phyloP scores from a whole-genome alignment of 1,140 invertebrate genomes.

The Meloidogyne hapla region DNA sequence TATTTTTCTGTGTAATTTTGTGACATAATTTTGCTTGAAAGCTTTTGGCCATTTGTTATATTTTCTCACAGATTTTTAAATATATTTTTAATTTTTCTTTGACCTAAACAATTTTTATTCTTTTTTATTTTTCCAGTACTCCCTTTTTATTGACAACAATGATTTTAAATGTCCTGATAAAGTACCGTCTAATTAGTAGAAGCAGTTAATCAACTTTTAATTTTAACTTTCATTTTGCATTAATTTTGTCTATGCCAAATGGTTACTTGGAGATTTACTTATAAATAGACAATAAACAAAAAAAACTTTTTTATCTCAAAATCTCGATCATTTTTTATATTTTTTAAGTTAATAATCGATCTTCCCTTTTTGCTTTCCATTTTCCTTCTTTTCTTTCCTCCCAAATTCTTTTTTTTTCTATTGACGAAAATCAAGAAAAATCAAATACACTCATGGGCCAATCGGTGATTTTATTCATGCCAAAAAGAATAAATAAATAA shows the following conservation, averaged over 20 bases:
- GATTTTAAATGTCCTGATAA: too few relatives aligned
- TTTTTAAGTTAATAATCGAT: too few relatives aligned
- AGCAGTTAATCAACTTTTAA: too few relatives aligned
- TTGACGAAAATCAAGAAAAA: neutral
- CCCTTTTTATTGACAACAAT: too few relatives aligned
- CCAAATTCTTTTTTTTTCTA: neutral
- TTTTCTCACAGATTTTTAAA: neutral
- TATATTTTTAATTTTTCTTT: neutral
- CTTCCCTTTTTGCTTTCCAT: neutral
- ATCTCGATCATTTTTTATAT: too few relatives aligned
- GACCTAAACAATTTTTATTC: neutral
- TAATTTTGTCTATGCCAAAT: too few relatives aligned
- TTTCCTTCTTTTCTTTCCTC: neutral
- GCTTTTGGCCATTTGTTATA: neutral
- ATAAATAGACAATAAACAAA: too few relatives aligned
- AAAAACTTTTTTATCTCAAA: too few relatives aligned
- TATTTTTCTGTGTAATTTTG: constrained; percentile 6
- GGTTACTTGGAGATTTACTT: too few relatives aligned
- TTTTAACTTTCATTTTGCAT: too few relatives aligned
- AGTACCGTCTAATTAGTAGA: too few relatives aligned
- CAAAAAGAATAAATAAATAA: neutral
- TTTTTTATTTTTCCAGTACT: too few relatives aligned
- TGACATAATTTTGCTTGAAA: neutral
- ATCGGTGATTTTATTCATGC: neutral
- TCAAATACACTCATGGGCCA: neutral